A percentile compares a stretch with the other conserved stretches of the same genome.
phyloP scores from a whole-genome alignment of 1,140 invertebrate genomes.

The Ridgeia piscesae region DNA sequence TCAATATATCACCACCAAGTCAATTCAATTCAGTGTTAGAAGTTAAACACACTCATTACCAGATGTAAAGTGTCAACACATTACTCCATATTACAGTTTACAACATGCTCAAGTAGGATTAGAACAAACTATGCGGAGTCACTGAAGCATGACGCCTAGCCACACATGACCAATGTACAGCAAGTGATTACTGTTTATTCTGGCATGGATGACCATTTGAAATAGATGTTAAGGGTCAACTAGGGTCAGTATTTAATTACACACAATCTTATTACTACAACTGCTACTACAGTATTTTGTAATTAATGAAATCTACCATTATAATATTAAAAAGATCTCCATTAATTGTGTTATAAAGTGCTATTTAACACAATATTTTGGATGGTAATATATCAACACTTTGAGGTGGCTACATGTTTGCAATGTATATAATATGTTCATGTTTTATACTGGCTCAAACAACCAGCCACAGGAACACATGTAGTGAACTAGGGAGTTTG shows the following conservation, averaged over 20 bases:
- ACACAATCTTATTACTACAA: neutral
- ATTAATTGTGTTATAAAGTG: no score
- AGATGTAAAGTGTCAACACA: neutral
- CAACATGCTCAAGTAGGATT: neutral
- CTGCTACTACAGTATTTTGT: no score
- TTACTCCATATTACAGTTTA: neutral
- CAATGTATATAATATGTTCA: no score
- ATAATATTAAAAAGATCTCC: no score
- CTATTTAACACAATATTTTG: no score
- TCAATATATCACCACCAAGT: neutral
- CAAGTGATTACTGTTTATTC: neutral
- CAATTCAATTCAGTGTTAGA: neutral
- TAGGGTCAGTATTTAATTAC: neutral
- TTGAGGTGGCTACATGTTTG: no score
- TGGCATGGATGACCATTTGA: neutral
- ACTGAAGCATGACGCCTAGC: no score
- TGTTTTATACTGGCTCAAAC: no score
- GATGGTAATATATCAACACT: no score
- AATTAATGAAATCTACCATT: neutral
- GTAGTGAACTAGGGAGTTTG: no score
- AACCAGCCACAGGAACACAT: no score
- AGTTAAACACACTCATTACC: neutral
- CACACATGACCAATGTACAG: neutral
- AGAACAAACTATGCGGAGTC: neutral
- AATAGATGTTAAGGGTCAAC: neutral